Conservation (phyloP, 2,797 vertebrate species). For the Eospalax fontanierii region DNA sequence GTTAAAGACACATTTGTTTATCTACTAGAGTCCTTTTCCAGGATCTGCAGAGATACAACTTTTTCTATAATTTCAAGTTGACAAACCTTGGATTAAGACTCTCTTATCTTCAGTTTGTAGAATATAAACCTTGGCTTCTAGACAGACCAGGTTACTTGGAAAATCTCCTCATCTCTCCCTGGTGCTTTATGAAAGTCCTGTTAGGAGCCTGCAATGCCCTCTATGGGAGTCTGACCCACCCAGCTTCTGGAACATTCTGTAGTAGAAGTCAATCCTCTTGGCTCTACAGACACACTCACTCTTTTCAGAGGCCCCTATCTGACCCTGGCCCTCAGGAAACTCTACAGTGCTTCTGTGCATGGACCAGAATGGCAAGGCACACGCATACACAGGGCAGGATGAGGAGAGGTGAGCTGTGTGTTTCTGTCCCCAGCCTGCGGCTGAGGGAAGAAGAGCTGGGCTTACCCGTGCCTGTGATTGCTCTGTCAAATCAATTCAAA, state of each 20-base stretch:
- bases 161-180: not conserved
- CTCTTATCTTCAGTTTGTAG: not conserved
- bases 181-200: not conserved
- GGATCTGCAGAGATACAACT: not conserved
- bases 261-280: not conserved
- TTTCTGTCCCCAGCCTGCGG: constrained; percentile 44
- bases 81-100: constrained; percentile 7
- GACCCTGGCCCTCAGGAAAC: not conserved
- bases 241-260: constrained; percentile 65
- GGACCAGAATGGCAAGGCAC: not conserved
- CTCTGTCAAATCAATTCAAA: constrained; percentile 87
- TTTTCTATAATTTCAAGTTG: not conserved
- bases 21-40: not conserved
- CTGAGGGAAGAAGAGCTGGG: constrained; percentile 71
- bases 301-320: not conserved
- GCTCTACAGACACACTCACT: not conserved
- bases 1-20: not conserved
- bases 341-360: not conserved
- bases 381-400: not conserved
- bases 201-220: not conserved
- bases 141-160: not conserved
- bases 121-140: constrained; percentile 4
- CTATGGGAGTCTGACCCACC: not conserved
- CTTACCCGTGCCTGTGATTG: constrained; percentile 80
- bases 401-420: constrained; percentile 35